phyloP scores from a whole-genome alignment of 2,797 vertebrate species.

The Sciurus carolinensis region DNA sequence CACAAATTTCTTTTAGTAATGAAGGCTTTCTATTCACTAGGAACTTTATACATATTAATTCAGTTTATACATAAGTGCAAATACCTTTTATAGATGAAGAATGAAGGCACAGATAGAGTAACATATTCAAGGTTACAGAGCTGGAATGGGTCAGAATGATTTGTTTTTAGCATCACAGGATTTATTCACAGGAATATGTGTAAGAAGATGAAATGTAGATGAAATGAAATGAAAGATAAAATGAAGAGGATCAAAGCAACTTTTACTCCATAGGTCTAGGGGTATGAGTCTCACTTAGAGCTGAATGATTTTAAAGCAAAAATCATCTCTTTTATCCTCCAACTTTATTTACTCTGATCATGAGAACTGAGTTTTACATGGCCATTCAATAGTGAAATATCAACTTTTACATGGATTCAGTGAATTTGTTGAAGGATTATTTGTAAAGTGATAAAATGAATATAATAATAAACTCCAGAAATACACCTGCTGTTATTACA shows the following conservation, averaged over 20 bases:
- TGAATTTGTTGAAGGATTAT: not conserved
- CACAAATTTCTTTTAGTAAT: not conserved
- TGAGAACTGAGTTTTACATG: not conserved
- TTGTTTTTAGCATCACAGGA: conserved; percentile 89
- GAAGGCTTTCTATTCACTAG: not conserved
- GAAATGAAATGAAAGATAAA: conserved; percentile 91
- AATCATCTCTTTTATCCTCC: not conserved
- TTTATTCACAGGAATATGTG: conserved; percentile 92
- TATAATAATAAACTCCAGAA: not conserved
- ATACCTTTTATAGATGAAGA: not conserved
- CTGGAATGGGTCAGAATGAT: not conserved
- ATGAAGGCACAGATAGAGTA: not conserved
- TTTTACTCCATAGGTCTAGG: conserved; percentile 86
- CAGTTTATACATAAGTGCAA: not conserved
- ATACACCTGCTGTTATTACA: not conserved
- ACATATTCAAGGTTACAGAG: not conserved
- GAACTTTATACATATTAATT: not conserved
- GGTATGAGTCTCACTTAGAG: not conserved
- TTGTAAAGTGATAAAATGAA: not conserved
- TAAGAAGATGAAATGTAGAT: conserved; percentile 91
- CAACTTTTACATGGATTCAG: not conserved
- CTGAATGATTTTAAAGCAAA: not conserved
- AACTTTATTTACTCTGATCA: not conserved
- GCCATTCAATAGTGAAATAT: not conserved
- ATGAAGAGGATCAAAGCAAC: conserved; percentile 90